A percentile compares a stretch with the other conserved stretches of the same genome.
Evolutionary conservation across 2,888 invertebrate species (phyloP).

Genomic region (Lithophane ornitopus): DNA sequence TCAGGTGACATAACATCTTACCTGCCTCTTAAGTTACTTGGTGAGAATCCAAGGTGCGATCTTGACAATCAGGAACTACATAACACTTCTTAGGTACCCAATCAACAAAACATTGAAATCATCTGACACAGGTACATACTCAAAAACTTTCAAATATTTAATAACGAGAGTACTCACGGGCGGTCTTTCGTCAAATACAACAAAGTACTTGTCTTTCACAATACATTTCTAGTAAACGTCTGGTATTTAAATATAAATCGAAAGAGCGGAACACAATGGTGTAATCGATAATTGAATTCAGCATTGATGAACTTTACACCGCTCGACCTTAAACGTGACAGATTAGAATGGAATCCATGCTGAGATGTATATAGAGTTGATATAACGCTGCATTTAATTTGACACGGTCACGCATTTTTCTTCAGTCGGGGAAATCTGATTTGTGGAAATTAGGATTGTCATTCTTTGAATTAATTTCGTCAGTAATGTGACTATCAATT

Average conservation of each 20-base stretch:
- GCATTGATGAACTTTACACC: conserved; percentile 91
- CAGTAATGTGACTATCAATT: background rate
- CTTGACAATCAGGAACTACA: conserved; percentile 7
- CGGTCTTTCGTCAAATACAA: conserved; percentile 86
- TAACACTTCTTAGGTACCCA: conserved; percentile 21
- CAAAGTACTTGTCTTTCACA: conserved; percentile 86
- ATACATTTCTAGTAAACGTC: conserved; percentile 88
- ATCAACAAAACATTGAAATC: conserved; percentile 47
- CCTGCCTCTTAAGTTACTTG: background rate
- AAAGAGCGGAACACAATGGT: conserved; percentile 90
- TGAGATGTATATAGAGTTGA: conserved; percentile 77
- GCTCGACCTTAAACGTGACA: conserved; percentile 90
- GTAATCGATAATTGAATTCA: conserved; percentile 91
- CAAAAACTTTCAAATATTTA: conserved; percentile 65
- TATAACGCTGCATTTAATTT: conserved; percentile 58
- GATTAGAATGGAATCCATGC: conserved; percentile 88
- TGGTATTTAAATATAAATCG: conserved; percentile 91
- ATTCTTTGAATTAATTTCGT: background rate
- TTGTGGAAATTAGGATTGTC: background rate
- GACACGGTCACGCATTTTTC: conserved; percentile 5
- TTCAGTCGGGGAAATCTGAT: conserved; percentile 3
- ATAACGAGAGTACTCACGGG: conserved; percentile 77
- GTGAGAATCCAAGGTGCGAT: conserved; percentile 12
- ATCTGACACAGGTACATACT: conserved; percentile 17
- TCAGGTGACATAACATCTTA: conserved; percentile 12